Evolutionary conservation across 2,797 vertebrate genomes (phyloP).

Genomic region (Fundulus diaphanus): DNA sequence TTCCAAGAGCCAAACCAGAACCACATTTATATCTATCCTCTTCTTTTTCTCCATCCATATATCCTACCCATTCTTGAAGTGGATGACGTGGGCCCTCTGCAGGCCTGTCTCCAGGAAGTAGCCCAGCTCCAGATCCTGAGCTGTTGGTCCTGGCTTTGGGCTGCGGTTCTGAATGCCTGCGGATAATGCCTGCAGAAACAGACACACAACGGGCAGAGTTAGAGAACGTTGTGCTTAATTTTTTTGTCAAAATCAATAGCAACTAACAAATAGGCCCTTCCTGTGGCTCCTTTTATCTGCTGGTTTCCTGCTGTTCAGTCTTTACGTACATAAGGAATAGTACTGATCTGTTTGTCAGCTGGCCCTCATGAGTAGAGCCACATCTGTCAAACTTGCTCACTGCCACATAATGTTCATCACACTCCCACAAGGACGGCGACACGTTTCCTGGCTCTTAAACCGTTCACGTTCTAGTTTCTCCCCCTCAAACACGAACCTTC

Average conservation of each 20-base stretch:
- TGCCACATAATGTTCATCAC: constrained; percentile 39
- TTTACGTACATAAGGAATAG: constrained; percentile 32
- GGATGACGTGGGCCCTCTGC: constrained; percentile 97
- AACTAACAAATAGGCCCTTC: neutral
- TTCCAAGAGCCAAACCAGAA: neutral
- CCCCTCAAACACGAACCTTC: constrained; percentile 79
- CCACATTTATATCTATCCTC: neutral
- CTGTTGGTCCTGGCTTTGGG: constrained; percentile 92
- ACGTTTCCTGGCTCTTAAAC: constrained; percentile 19
- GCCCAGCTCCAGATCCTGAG: constrained; percentile 95
- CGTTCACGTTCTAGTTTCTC: constrained; percentile 1
- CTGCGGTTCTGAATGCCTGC: constrained; percentile 96
- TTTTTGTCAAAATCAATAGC: neutral
- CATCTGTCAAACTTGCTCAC: constrained; percentile 11
- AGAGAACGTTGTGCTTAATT: neutral
- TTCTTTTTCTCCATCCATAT: neutral
- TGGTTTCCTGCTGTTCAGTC: constrained; percentile 13
- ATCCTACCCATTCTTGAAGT: constrained; percentile 98
- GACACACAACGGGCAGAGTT: neutral
- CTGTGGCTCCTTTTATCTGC: neutral
- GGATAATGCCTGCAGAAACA: constrained; percentile 84
- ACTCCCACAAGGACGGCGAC: constrained; percentile 29
- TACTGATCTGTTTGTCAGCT: constrained; percentile 41
- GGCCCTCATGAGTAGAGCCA: constrained; percentile 32
- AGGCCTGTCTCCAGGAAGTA: constrained; percentile 98